Percentiles rank a stretch among this genome's conserved stretches.
phyloP scores from a whole-genome alignment of 2,888 invertebrate genomes.

The Leucania comma region DNA sequence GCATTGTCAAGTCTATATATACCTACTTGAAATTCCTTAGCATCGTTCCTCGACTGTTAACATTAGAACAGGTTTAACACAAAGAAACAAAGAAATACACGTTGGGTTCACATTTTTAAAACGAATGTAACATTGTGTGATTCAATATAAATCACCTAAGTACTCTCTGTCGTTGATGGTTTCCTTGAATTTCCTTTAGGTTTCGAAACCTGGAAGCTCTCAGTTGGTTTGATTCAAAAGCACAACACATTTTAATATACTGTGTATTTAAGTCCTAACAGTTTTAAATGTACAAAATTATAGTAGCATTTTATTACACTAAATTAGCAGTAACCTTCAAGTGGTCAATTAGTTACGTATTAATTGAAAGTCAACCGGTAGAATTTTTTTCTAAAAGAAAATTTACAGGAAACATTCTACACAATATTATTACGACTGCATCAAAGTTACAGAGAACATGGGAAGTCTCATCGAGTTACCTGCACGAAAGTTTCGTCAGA shows the following conservation, averaged over 20 bases:
- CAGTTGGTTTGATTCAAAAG: background rate
- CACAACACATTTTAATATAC: background rate
- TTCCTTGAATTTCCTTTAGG: background rate
- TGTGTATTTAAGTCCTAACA: background rate
- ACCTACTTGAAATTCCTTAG: constrained; percentile 38
- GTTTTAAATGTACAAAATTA: background rate
- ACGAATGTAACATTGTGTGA: constrained; percentile 21
- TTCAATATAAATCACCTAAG: constrained; percentile 10
- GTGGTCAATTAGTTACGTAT: background rate
- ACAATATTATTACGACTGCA: constrained; percentile 27
- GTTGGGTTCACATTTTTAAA: constrained; percentile 38
- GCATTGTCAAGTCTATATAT: constrained; percentile 35
- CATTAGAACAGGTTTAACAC: constrained; percentile 56
- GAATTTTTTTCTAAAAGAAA: constrained; percentile 2
- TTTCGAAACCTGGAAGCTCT: background rate
- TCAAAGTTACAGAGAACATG: constrained; percentile 30
- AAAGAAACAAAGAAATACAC: constrained; percentile 43
- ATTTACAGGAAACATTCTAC: background rate
- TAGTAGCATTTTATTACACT: background rate
- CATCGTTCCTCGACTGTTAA: constrained; percentile 28
- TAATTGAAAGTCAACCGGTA: constrained; percentile 1
- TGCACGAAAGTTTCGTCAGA: constrained; percentile 61
- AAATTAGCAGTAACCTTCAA: background rate
- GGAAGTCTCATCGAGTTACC: constrained; percentile 33
- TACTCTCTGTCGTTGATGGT: background rate